phyloP scores from a whole-genome alignment of 1,140 invertebrate species.

The Pseudomyrmex gracilis region DNA sequence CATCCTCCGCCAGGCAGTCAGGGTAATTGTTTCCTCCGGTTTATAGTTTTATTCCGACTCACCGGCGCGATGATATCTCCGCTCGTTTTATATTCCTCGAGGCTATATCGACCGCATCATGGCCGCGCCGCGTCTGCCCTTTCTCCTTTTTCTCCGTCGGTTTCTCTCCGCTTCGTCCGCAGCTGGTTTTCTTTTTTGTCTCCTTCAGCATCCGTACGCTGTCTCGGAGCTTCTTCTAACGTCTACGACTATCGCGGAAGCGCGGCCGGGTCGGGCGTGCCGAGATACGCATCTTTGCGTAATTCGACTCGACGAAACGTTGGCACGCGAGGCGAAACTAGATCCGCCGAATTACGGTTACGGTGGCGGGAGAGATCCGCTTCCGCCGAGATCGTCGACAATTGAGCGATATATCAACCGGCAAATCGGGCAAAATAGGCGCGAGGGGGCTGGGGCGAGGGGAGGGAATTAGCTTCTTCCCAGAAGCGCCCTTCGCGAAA shows the following conservation, averaged over 20 bases:
- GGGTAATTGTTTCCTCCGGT: slow-evolving; percentile 83
- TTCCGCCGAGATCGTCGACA: slow-evolving; percentile 10
- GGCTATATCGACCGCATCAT: slow-evolving; percentile 74
- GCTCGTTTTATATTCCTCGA: slow-evolving; percentile 78
- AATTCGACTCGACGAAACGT: slow-evolving; percentile 28
- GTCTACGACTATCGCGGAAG: slow-evolving; percentile 3
- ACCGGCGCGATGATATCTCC: slow-evolving; percentile 79
- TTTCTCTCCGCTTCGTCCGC: slow-evolving; percentile 52
- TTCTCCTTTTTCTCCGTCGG: slow-evolving; percentile 25
- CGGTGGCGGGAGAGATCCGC: slow-evolving; percentile 4
- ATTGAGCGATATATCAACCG: slow-evolving; percentile 54
- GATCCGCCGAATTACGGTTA: slow-evolving; percentile 42
- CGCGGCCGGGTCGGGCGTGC: slow-evolving; percentile 38
- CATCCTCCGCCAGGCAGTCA: slow-evolving; percentile 76
- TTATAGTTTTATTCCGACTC: slow-evolving; percentile 82
- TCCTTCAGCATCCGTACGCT: slow-evolving; percentile 30
- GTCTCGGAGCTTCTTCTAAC: slow-evolving; percentile 11
- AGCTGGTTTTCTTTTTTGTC: slow-evolving; percentile 23
- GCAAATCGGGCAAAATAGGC: slow-evolving; percentile 32
- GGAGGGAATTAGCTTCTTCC: neutral
- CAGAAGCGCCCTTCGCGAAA: neutral
- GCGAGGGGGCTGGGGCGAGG: too few species aligned
- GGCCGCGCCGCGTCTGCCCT: slow-evolving; percentile 63
- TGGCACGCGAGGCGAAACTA: slow-evolving; percentile 22
- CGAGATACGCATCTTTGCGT: slow-evolving; percentile 29